Evolutionary conservation across 1,140 invertebrate genomes (phyloP).

Genomic region (Euura lappo): DNA sequence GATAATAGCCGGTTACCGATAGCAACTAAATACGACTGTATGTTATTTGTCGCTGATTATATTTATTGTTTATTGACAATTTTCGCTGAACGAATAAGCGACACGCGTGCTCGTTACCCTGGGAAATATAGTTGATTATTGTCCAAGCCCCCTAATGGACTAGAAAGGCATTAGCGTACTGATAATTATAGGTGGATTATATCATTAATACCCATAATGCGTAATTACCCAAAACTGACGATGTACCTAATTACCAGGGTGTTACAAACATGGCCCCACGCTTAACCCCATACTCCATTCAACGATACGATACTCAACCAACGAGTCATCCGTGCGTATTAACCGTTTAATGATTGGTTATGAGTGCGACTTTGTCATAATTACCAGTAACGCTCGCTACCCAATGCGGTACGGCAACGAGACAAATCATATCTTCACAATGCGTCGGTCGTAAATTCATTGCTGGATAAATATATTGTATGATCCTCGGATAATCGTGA

Average conservation of each 20-base stretch:
- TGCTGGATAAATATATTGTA: too few relatives aligned
- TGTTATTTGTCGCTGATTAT: not conserved
- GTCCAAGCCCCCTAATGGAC: not conserved
- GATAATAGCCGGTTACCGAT: too few relatives aligned
- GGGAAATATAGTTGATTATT: not conserved
- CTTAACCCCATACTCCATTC: not conserved
- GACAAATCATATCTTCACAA: too few relatives aligned
- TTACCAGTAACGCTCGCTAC: too few relatives aligned
- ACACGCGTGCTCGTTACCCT: not conserved
- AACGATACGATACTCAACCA: not conserved
- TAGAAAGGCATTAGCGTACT: not conserved
- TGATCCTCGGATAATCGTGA: too few relatives aligned
- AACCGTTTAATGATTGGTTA: too few relatives aligned
- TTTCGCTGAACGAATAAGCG: not conserved
- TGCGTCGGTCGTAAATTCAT: too few relatives aligned
- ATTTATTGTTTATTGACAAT: not conserved
- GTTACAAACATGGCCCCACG: not conserved
- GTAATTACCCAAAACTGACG: constrained; percentile 1
- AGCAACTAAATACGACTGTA: not conserved
- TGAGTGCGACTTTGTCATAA: too few relatives aligned
- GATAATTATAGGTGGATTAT: constrained; percentile 10
- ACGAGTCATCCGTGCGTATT: too few relatives aligned
- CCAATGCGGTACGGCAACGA: too few relatives aligned
- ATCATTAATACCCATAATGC: constrained; percentile 12
- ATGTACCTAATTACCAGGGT: not conserved